Evolutionary conservation across 30 jellyfish, hydroid and myxozoan species (phyloP), one percentile per base, ranked within the genome.

Genomic region (Hydractinia symbiolongicarpus): DNA sequence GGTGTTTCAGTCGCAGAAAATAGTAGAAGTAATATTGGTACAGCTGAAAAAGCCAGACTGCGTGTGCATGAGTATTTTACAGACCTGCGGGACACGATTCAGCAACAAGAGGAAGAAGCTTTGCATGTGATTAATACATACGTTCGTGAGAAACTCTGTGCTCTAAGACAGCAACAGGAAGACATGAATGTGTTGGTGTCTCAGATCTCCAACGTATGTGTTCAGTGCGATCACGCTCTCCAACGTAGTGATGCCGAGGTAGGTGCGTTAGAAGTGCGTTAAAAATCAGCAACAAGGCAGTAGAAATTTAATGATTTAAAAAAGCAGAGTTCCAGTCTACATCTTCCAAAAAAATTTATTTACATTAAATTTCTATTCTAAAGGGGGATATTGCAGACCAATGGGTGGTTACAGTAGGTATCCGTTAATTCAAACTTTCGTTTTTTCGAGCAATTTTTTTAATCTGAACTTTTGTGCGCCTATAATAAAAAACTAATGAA

Each of bases 211-310:
- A 87, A 86, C 44, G 98, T 83, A 13, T 91, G 98, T 50, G 40
- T 53, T 13, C 94, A 87, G 55, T 91, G 98, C 73, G 96, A 91
- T 54, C 73, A 67, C 52, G 86, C 98, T 55, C 70, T 86, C 5
- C 83, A 81, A 61, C 86, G 94, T 50, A 76, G 95, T 76, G 96
- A 91, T 73, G 98, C 96, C 0, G 98, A 91, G 95, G 98, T 91
- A 67, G 17, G 89, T 6, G 7, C 64, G 15, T 19, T 72, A 72
- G 53, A 13, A 66, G 9, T 30, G 44, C 44, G 44, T 30, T 30
- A 30, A 30, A 30, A 30, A 30, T 0, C 44, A 30, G 44, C 44
- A 30, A 30, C 44, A 30, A 30, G 44, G 44, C 44, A 30, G 44
- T 30, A 30, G 44, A 30, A 30, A 30, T 30, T 30, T 30, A 30